Percentiles rank a stretch among this genome's conserved stretches.
These are phyloP conservation scores for Platysternon megacephalum DNA, from an alignment of 2,113 vertebrate species.

Conservation along the genomic window DNA sequence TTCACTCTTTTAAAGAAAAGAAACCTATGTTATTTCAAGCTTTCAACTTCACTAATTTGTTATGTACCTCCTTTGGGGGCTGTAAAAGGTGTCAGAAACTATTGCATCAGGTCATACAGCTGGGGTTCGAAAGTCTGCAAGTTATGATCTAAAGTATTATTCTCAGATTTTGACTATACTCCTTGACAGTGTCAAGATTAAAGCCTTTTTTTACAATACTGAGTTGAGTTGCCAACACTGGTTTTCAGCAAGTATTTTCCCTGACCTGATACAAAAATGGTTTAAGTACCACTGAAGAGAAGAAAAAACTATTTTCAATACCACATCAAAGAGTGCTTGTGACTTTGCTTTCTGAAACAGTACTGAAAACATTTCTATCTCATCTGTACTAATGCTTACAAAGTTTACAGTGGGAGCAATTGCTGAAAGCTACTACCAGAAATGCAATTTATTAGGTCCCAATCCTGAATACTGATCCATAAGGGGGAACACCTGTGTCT, in stretches of 20 bases:
- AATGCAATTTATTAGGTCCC: background rate
- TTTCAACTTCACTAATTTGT: background rate
- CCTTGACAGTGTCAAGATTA: accelerated
- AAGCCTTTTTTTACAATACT: accelerated
- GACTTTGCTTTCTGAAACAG: background rate
- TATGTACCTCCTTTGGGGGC: accelerated
- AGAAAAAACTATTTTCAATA: background rate
- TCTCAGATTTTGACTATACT: background rate
- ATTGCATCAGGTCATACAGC: too few relatives aligned
- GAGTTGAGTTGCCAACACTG: background rate
- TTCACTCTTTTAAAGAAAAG: background rate
- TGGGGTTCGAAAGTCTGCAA: background rate
- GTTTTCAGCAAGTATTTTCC: background rate
- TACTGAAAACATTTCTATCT: background rate
- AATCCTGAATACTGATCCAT: background rate
- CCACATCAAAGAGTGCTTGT: accelerated
- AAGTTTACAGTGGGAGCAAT: accelerated
- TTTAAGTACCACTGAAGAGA: background rate
- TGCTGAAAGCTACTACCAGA: accelerated
- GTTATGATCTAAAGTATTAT: accelerated
- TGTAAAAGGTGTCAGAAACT: accelerated
- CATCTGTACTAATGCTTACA: background rate
- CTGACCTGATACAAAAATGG: accelerated
- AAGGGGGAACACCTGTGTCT: background rate
- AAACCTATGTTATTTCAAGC: background rate